Percentiles rank a stretch among this genome's conserved stretches.
phyloP scores from a whole-genome alignment of 2,888 invertebrate genomes.

The Meta bourneti region DNA sequence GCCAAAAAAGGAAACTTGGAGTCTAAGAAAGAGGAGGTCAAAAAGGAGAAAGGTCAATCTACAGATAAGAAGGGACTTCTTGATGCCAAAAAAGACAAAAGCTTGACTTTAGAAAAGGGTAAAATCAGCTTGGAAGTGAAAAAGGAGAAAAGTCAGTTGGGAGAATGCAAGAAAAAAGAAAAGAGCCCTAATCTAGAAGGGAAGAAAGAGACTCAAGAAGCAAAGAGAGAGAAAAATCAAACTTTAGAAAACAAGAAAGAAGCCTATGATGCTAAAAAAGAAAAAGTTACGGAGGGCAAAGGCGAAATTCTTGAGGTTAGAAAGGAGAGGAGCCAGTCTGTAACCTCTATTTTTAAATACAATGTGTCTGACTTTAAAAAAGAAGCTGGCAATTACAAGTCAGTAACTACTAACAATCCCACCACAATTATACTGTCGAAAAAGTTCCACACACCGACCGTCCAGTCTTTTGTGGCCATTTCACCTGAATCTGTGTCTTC shows the following conservation, averaged over 20 bases:
- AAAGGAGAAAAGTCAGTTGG: constrained; percentile 9
- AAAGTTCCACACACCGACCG: constrained; percentile 45
- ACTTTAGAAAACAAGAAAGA: neutral
- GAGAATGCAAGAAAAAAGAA: constrained; percentile 7
- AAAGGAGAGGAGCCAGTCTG: constrained; percentile 19
- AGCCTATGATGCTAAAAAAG: neutral
- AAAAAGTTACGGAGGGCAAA: constrained; percentile 16
- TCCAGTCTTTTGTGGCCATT: constrained; percentile 59
- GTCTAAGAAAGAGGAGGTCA: constrained; percentile 2
- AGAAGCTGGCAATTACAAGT: constrained; percentile 64
- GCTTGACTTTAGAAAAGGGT: neutral
- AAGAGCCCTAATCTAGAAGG: neutral
- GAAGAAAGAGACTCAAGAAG: neutral
- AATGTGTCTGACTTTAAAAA: constrained; percentile 47
- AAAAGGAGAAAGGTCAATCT: constrained; percentile 17
- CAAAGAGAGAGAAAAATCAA: constrained; percentile 22
- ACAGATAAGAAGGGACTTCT: constrained; percentile 22
- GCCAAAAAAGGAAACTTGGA: constrained; percentile 28
- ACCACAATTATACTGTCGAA: constrained; percentile 74
- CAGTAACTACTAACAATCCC: constrained; percentile 68
- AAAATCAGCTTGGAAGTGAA: constrained; percentile 16
- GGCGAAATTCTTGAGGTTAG: neutral
- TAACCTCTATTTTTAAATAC: constrained; percentile 40
- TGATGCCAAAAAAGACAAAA: constrained; percentile 22
- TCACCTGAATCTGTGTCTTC: constrained; percentile 60